Conservation (phyloP, 1,140 invertebrate genomes). For the Amyelois transitella region DNA sequence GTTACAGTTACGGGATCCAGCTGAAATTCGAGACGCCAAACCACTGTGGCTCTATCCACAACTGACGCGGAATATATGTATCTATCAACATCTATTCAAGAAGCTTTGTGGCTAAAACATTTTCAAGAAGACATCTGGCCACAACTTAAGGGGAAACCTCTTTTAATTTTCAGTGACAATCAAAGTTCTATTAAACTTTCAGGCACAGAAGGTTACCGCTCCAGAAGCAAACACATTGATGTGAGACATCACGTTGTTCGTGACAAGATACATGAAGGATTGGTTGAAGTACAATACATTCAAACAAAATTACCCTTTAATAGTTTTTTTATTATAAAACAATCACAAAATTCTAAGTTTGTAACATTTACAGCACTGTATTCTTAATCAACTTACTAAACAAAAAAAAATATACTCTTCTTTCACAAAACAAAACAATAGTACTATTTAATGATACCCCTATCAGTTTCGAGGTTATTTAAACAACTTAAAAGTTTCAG, state of each 20-base stretch:
- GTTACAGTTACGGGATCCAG: slow-evolving; percentile 32
- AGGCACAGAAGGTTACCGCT: slow-evolving; percentile 22
- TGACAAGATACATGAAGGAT: slow-evolving; percentile 19
- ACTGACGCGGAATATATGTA: slow-evolving; percentile 36
- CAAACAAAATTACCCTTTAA: slow-evolving; percentile 6
- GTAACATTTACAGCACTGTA: slow-evolving; percentile 6
- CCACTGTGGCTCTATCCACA: slow-evolving; percentile 20
- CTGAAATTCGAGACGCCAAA: slow-evolving; percentile 19
- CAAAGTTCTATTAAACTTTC: slow-evolving; percentile 26
- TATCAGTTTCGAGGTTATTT: slow-evolving; percentile 7
- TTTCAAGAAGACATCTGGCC: too few relatives aligned
- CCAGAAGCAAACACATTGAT: slow-evolving; percentile 26
- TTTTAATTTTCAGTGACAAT: slow-evolving; percentile 21
- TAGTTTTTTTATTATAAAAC: slow-evolving; percentile 8
- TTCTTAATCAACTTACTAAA: neutral
- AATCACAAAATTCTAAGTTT: slow-evolving; percentile 3
- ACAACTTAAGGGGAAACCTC: too few relatives aligned
- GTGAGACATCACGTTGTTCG: slow-evolving; percentile 26
- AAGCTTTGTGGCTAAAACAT: slow-evolving; percentile 23
- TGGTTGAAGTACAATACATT: slow-evolving; percentile 18
- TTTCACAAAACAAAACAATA: slow-evolving; percentile 7
- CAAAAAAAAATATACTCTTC: slow-evolving; percentile 5
- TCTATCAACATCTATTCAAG: slow-evolving; percentile 15
- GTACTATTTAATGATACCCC: slow-evolving; percentile 8
- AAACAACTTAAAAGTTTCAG: slow-evolving; percentile 4